A percentile compares a stretch with the other conserved stretches of the same genome.
Evolutionary conservation across 2,113 vertebrate species (phyloP).

Genomic region (Crotalus tigris): DNA sequence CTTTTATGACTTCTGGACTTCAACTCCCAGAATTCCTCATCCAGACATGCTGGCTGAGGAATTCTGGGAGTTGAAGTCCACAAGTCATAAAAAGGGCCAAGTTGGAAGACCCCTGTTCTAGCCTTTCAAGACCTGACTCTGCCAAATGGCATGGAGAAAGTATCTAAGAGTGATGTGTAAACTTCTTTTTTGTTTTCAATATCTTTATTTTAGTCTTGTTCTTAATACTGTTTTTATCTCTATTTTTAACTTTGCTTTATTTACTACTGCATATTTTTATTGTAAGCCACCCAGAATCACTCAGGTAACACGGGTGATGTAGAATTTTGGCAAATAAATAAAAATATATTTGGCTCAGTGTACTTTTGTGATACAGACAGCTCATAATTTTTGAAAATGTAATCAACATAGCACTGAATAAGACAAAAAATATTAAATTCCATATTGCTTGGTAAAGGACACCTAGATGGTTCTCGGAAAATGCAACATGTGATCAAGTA

Average conservation of each 20-base stretch:
- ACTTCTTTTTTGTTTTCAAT: not conserved
- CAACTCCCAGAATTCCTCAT: no score
- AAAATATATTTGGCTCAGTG: not conserved
- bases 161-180: not conserved
- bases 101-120: not conserved
- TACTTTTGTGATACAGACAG: not conserved
- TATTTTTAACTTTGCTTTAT: not conserved
- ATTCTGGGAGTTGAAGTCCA: no score
- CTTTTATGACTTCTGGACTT: no score
- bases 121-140: not conserved
- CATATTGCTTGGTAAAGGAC: not conserved
- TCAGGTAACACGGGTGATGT: not conserved
- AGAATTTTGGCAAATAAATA: not conserved
- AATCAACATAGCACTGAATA: not conserved
- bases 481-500: not conserved
- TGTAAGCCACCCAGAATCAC: not conserved
- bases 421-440: not conserved
- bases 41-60: no score
- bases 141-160: not conserved
- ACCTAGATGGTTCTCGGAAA: not conserved
- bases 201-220: not conserved
- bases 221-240: not conserved
- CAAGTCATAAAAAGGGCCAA: no score
- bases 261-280: not conserved
- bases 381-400: not conserved